Conservation (phyloP, 2,113 vertebrate species). For the Myodes glareolus region DNA sequence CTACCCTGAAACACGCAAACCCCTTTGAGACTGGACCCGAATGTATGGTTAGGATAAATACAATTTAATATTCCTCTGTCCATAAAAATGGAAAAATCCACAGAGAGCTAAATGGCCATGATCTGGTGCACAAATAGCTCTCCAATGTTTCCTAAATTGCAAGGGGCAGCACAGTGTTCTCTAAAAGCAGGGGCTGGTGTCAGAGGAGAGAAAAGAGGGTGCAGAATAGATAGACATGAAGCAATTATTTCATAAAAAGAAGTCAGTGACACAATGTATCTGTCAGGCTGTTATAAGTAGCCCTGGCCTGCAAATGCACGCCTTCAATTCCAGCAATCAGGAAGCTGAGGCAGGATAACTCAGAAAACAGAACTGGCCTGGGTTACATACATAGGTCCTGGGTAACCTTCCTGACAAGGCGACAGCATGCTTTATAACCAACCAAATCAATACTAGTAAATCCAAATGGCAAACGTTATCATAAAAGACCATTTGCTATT, state of each 20-base stretch:
- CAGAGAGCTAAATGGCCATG: not conserved
- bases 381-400: no score
- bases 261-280: not conserved
- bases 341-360: not conserved
- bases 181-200: not conserved
- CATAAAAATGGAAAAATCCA: not conserved
- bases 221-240: not conserved
- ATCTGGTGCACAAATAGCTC: not conserved
- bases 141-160: not conserved
- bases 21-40: no score
- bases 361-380: no score
- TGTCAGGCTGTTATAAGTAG: not conserved
- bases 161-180: not conserved
- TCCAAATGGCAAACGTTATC: not conserved
- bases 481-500: not conserved
- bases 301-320: rapidly evolving
- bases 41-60: no score
- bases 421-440: no score
- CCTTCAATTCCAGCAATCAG: not conserved
- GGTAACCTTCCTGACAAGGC: not conserved
- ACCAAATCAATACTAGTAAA: not conserved
- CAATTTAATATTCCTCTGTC: not conserved
- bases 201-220: not conserved
- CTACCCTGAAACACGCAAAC: no score
- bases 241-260: not conserved